Evolutionary conservation across 1,140 invertebrate genomes (phyloP), one percentile per base, ranked within the genome.

Genomic region (Caerostris darwini): DNA sequence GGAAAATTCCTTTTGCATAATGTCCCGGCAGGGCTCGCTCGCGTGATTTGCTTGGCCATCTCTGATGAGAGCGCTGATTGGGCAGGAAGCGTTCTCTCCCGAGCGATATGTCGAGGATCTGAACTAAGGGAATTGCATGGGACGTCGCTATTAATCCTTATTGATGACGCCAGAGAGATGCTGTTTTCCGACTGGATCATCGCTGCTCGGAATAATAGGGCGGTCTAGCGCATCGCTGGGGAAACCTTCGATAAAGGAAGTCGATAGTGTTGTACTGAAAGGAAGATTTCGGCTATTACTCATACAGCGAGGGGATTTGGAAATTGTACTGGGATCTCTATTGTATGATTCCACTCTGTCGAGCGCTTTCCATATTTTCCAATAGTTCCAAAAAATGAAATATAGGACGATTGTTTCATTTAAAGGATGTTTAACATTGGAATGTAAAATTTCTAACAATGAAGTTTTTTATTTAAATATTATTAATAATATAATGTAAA

Each of bases 1-100:
- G 82, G 82, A 83, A 83, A 83, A 83, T 83, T 83, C 82, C 82
- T 83, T 34, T 56, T 83, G 82, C 82, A 83, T 83, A 83, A 57
- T 83, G 82, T 56, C 54, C 14, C 82, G 34, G 71, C 12, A 17
- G 6, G 61, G 3, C 61, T 64, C 61, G 12, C 61, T n/a, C 61
- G 17, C 61, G 61, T 53, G 71, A 77, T 83, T 83, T 19, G 54
- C 54, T 14, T 57, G 54, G 53, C 82, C 7, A 19, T 17, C n/a
- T 56, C 82, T 7, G 54, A 57, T 14, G 14, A 19, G 54, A 56
- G 54, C 17, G 53, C 82, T 56, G 82, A 56, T 83, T 77, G 53
- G 17, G 14, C 14, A 10, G 34, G 82, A 58, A 7, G 53, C 82
- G n/a, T 17, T 58, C 54, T 83, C 54, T 58, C 56, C 54, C 54